Base-by-base conservation (phyloP, 2,113 vertebrate genomes). In the Oceanites oceanicus region DNA sequence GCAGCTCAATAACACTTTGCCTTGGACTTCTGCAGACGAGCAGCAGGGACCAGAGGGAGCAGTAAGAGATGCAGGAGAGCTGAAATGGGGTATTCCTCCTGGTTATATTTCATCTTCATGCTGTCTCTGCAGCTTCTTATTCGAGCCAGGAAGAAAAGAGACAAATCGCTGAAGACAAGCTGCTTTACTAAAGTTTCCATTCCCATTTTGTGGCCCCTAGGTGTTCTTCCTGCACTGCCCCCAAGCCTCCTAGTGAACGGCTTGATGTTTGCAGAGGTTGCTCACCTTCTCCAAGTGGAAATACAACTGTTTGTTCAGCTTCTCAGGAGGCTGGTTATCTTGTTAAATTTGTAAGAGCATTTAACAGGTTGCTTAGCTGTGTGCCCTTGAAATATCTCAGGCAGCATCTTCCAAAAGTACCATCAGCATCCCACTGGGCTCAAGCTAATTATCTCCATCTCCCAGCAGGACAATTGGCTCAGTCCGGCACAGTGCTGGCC, bases 281-380 rank as follows among this genome's bases (percentile, higher is more conserved):
- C 56, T 92, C 86, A 91, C 86, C 92, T 86, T 70, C 76, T 87
- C 65, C 1, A 2, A 38, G 70, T 81, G 77, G 83, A 97, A 95
- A 96, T 84, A 76, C 68, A 65, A 87, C 52, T 92, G 88, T 96
- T 96, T 95, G 92, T 75, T 96, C 86, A 92, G 86, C 86, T 82
- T 95, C 96, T 93, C 95, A 65, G 80, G 76, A 66, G 92, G 58
- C 86, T 96, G 94, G 94, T 96, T 97, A 92, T 96, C 96, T 92
- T 92, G 62, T 94, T 94, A 92, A 86, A 82, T 94, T 96, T 94
- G 92, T 81, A 91, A 90, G 62, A 95, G 42, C 80, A 76, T 96
- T 97, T 97, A 97, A 85, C 90, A 96, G 76, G 96, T 94, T 96
- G 70, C 86, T 94, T 87, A 86, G 52, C 88, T 1, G 1, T 59